phyloP scores from a whole-genome alignment of 2,888 invertebrate genomes.

The Adineta ricciae region DNA sequence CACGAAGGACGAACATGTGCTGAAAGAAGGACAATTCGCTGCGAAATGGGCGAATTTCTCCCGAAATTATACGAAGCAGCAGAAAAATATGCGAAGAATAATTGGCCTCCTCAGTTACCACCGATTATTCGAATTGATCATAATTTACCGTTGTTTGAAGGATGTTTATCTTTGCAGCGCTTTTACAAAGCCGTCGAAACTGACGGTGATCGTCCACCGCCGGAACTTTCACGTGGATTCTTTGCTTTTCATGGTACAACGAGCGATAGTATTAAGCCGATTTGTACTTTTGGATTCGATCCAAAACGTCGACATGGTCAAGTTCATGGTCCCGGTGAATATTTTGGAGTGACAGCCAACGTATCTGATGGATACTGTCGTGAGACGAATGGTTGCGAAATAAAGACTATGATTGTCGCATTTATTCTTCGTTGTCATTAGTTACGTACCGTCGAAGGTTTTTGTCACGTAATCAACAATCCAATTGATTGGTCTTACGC shows the following conservation, averaged over 20 bases:
- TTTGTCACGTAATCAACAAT: slow-evolving; percentile 13
- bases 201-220: too few relatives aligned
- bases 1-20: background rate
- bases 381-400: too few relatives aligned
- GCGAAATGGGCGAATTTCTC: background rate
- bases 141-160: too few relatives aligned
- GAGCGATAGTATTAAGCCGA: background rate
- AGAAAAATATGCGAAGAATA: background rate
- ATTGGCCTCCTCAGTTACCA: background rate
- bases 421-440: background rate
- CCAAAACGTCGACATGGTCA: slow-evolving; percentile 3
- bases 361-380: slow-evolving; percentile 6
- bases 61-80: background rate
- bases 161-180: too few relatives aligned
- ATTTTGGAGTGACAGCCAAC: background rate
- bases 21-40: background rate
- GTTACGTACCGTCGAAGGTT: background rate
- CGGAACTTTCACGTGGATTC: background rate
- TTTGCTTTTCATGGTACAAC: slow-evolving; percentile 20
- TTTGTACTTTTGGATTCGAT: background rate
- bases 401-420: background rate
- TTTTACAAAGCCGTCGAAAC: too few relatives aligned
- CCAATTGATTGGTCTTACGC: background rate
- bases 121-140: background rate
- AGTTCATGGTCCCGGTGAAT: background rate